Evolutionary conservation across 2,113 vertebrate species (phyloP).

Genomic region (Oryzias curvinotus): DNA sequence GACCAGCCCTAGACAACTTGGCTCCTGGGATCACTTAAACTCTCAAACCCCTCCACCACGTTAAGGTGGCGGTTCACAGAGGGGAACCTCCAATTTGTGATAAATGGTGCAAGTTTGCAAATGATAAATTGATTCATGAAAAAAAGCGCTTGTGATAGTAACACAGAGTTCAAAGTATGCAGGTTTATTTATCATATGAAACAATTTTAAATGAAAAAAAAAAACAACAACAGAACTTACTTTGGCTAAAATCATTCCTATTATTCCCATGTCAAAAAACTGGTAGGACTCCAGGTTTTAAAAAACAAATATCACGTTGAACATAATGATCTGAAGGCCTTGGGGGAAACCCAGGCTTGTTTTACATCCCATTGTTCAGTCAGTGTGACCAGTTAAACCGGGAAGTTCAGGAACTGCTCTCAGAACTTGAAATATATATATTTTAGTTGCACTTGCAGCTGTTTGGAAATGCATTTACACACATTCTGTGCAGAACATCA

Average conservation of each 20-base stretch:
- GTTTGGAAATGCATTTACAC: constrained; percentile 2
- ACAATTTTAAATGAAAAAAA: constrained; percentile 11
- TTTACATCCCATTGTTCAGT: constrained; percentile 59
- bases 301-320: constrained; percentile 45
- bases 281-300: constrained; percentile 47
- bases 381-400: constrained; percentile 50
- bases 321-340: constrained; percentile 51
- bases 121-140: neutral
- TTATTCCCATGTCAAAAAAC: constrained; percentile 11
- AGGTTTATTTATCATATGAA: neutral
- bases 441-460: constrained; percentile 19
- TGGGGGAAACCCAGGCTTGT: constrained; percentile 62
- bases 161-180: neutral
- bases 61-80: no score
- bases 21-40: no score
- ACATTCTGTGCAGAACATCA: neutral
- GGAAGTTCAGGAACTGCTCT: constrained; percentile 36
- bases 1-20: no score
- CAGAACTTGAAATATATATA: constrained; percentile 6
- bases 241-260: constrained; percentile 17
- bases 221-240: neutral
- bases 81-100: neutral
- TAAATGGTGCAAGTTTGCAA: neutral
- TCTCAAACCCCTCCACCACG: no score
- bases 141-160: neutral